Evolutionary conservation across 2,797 vertebrate species (phyloP).

Genomic region (Okamejei kenojei): DNA sequence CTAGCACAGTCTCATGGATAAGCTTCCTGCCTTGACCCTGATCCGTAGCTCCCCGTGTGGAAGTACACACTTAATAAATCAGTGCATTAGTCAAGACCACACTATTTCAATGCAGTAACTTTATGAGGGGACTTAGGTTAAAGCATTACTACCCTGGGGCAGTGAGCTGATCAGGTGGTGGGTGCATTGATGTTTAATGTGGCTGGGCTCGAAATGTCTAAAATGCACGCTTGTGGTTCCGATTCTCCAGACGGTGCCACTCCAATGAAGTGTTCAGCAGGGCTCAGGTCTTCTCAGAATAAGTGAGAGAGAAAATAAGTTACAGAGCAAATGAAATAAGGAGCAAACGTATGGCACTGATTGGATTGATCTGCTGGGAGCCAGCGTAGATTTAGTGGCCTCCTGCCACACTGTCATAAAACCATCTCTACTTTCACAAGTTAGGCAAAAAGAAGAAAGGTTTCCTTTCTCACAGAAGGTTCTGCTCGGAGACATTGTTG

Average conservation of each 20-base stretch:
- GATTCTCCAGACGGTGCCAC: background rate
- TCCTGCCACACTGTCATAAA: too few relatives aligned
- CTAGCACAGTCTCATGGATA: background rate
- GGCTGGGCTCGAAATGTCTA: background rate
- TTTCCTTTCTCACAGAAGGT: background rate
- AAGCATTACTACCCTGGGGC: too few relatives aligned
- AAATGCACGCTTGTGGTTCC: background rate
- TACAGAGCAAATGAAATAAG: too few relatives aligned
- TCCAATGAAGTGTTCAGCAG: background rate
- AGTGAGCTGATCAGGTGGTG: background rate
- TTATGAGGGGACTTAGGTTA: background rate
- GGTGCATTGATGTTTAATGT: background rate
- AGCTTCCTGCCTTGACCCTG: background rate
- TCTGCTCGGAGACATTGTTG: background rate
- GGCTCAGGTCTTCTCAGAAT: background rate
- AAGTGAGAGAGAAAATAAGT: too few relatives aligned
- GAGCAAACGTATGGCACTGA: too few relatives aligned
- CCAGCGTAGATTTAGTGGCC: too few relatives aligned
- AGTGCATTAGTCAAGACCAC: conserved; percentile 15
- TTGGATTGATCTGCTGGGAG: too few relatives aligned
- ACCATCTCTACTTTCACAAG: background rate
- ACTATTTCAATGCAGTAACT: background rate
- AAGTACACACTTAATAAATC: conserved; percentile 32
- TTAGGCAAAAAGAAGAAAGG: too few relatives aligned
- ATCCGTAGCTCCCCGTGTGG: background rate